Evolutionary conservation across 2,113 vertebrate species (phyloP), one percentile per base, ranked within the genome.

Genomic region (Semnornis frantzii): DNA sequence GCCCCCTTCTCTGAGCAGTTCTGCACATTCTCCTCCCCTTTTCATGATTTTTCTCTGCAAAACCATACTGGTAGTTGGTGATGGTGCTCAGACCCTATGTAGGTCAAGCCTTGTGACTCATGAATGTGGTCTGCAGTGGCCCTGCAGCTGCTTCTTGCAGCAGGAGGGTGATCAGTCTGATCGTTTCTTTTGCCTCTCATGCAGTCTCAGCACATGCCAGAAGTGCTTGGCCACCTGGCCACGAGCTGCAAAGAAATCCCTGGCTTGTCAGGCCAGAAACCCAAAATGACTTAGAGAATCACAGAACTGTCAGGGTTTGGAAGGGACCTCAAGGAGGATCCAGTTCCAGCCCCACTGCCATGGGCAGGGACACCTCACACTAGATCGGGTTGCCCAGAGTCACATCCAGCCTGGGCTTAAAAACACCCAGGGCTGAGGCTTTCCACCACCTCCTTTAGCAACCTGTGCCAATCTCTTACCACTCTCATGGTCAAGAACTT

Each of bases 151-250:
- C 63, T 66, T 79, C 78, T 34, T 15, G 50, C 15, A 28, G n/a
- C 39, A 63, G 57, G 72, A 77, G 44, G 15, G 10, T n/a, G 6
- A 75, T 5, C 0, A 0, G 9, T 34, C 83, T 77, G 24, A 23
- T 33, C 3, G 6, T 10, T 89, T 72, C 24, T 81, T 63, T 9
- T 68, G 19, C 59, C 65, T 70, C 20, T 69, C 59, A 60, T 79
- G 11, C 68, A 62, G 69, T 75, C 57, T 50, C 73, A 72, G 50
- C 63, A 85, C 58, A 70, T 14, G 44, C 7, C 37, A 76, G 21
- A 66, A 69, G 19, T 42, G 39, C n/a, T 76, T 72, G 19, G 42
- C 33, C 50, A 65, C 21, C 30, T 39, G 48, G 37, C 68, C 85
- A 68, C 42, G 34, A 60, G 37, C 76, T 66, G 76, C 52, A 33